Evolutionary conservation across 2,888 invertebrate genomes (phyloP).

Genomic region (Bellardia pandia): DNA sequence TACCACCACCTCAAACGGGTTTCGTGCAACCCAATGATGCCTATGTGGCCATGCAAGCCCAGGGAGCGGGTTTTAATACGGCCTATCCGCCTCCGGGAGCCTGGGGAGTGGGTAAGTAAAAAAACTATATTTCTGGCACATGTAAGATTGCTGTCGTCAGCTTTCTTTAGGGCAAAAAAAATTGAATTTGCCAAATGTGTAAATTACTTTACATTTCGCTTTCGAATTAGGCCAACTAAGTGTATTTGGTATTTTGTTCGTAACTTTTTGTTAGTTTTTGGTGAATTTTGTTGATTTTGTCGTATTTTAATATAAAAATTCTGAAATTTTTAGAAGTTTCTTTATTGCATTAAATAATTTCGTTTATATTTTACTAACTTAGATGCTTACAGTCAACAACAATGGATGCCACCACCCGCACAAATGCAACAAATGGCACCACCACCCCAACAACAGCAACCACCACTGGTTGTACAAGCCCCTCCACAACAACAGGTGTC

Average conservation of each 20-base stretch:
- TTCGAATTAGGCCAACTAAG: too few species aligned
- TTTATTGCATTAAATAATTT: background rate
- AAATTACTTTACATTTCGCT: too few species aligned
- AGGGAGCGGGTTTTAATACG: slow-evolving; percentile 77
- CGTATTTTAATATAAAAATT: background rate
- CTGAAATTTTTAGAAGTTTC: background rate
- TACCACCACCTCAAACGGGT: slow-evolving; percentile 76
- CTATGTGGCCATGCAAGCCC: slow-evolving; percentile 75
- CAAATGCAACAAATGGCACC: slow-evolving; percentile 68
- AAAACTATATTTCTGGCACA: too few species aligned
- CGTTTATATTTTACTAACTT: background rate
- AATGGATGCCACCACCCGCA: slow-evolving; percentile 76
- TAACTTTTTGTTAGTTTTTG: background rate
- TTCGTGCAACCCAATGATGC: slow-evolving; percentile 76
- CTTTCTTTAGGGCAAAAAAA: too few species aligned
- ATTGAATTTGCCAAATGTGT: too few species aligned
- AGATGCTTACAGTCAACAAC: slow-evolving; percentile 79
- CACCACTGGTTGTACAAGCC: slow-evolving; percentile 66
- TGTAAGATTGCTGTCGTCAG: too few species aligned
- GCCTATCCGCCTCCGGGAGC: slow-evolving; percentile 80
- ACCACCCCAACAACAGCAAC: slow-evolving; percentile 68
- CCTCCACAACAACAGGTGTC: slow-evolving; percentile 44
- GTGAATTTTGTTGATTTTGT: too few species aligned
- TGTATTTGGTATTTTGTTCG: too few species aligned
- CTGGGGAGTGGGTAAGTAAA: slow-evolving; percentile 78